Percentiles rank a stretch among this genome's conserved stretches.
phyloP scores from a whole-genome alignment of 35 echinoderm and acorn worm species.

The Holothuria glaberrima region DNA sequence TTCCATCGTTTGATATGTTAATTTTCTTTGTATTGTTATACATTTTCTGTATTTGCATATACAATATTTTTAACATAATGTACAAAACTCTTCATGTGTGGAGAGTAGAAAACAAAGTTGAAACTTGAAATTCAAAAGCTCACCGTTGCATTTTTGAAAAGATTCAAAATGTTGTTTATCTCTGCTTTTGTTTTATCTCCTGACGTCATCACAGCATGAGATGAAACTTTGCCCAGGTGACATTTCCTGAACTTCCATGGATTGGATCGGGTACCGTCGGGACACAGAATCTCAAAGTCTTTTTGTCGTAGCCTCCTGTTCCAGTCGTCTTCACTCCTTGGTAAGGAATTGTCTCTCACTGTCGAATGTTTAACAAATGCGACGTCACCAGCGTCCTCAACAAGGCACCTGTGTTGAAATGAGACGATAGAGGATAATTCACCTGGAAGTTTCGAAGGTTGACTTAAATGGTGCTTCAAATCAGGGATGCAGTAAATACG shows the following conservation, averaged over 20 bases:
- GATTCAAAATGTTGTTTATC: conserved; percentile 7
- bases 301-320: conserved; percentile 1
- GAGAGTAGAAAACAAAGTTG: too few species aligned
- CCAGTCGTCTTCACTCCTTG: conserved; percentile 33
- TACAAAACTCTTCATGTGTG: too few species aligned
- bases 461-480: too few species aligned
- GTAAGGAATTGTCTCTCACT: conserved; percentile 56
- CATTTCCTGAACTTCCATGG: conserved; percentile 41
- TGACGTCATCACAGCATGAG: conserved; percentile 71
- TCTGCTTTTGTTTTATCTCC: conserved; percentile 7
- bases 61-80: too few species aligned
- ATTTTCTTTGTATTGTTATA: too few species aligned
- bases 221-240: conserved; percentile 72
- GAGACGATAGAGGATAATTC: not conserved
- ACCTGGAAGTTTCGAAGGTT: too few species aligned
- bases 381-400: conserved; percentile 70
- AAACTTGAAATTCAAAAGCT: too few species aligned
- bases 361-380: conserved; percentile 89
- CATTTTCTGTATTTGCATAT: too few species aligned
- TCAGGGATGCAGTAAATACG: too few species aligned
- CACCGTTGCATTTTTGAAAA: conserved; percentile 67
- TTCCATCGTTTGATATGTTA: too few species aligned
- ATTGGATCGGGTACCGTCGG: conserved; percentile 7
- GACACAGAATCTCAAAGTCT: conserved; percentile 75
- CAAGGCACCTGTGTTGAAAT: conserved; percentile 69